Conservation (phyloP, 2,888 invertebrate species). For the Leptura quadrifasciata region DNA sequence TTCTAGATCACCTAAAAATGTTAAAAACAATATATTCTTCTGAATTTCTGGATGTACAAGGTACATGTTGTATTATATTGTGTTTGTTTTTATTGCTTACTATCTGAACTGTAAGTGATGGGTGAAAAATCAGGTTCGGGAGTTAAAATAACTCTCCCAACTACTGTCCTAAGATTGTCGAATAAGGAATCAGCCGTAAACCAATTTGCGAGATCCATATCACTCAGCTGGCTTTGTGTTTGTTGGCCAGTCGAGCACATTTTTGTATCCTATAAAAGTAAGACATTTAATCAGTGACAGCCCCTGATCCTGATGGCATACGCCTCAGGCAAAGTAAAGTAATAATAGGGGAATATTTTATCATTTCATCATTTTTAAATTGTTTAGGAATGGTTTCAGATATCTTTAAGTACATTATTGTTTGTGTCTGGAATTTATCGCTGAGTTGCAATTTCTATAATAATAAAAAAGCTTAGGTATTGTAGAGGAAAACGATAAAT, state of each 20-base stretch:
- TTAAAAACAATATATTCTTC: not conserved
- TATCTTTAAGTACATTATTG: no score
- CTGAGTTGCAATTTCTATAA: no score
- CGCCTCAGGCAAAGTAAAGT: no score
- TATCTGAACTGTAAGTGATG: constrained; percentile 80
- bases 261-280: constrained; percentile 68
- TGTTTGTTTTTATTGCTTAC: constrained; percentile 73
- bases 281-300: not conserved
- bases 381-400: no score
- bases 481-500: no score
- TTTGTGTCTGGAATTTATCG: no score
- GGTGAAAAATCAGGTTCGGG: constrained; percentile 78
- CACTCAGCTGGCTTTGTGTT: constrained; percentile 70
- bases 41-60: not conserved
- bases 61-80: not conserved
- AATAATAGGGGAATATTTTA: no score
- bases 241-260: constrained; percentile 72
- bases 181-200: constrained; percentile 84
- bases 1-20: constrained; percentile 81
- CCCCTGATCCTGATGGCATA: no score
- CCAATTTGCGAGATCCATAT: constrained; percentile 79
- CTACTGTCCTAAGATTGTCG: constrained; percentile 84
- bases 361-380: no score
- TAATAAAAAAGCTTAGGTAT: no score
- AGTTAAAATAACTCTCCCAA: constrained; percentile 79